Percentiles rank a stretch among this genome's conserved stretches.
Conservation (phyloP, 2,113 vertebrate species). For the Tachysurus vachellii region DNA sequence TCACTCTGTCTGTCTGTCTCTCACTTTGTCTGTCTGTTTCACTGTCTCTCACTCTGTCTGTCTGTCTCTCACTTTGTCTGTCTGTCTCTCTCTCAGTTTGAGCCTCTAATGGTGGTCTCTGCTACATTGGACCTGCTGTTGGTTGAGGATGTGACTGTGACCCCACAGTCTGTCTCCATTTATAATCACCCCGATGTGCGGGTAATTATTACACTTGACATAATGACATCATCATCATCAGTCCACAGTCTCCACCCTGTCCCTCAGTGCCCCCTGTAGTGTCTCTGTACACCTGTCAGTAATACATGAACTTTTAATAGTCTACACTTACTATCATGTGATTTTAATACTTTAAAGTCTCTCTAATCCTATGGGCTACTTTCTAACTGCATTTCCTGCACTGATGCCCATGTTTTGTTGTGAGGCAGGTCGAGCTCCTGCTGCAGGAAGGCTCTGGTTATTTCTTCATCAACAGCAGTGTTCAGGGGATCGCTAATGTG, state of each 20-base stretch:
- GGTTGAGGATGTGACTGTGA: slow-evolving; percentile 88
- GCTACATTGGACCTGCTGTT: slow-evolving; percentile 87
- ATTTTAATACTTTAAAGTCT: too few relatives aligned
- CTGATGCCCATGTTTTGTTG: slow-evolving; percentile 5
- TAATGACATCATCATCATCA: background rate
- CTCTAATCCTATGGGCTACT: too few relatives aligned
- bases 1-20: background rate
- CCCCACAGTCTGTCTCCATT: slow-evolving; percentile 77
- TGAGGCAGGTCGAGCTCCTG: slow-evolving; percentile 77
- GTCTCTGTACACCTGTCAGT: background rate
- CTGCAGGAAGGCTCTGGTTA: slow-evolving; percentile 89
- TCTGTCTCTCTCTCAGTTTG: slow-evolving; percentile 66
- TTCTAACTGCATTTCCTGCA: too few relatives aligned
- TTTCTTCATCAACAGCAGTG: slow-evolving; percentile 88
- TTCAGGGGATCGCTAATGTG: slow-evolving; percentile 72
- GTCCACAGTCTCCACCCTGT: background rate
- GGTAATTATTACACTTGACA: slow-evolving; percentile 68
- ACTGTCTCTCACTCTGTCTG: background rate
- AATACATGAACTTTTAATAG: too few relatives aligned
- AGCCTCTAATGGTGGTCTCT: slow-evolving; percentile 76
- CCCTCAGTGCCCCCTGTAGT: background rate
- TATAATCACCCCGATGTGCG: slow-evolving; percentile 87
- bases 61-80: background rate
- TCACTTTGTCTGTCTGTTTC: background rate
- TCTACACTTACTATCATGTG: too few relatives aligned